Conservation (phyloP, 2,888 invertebrate genomes). For the Sinelater perroti region DNA sequence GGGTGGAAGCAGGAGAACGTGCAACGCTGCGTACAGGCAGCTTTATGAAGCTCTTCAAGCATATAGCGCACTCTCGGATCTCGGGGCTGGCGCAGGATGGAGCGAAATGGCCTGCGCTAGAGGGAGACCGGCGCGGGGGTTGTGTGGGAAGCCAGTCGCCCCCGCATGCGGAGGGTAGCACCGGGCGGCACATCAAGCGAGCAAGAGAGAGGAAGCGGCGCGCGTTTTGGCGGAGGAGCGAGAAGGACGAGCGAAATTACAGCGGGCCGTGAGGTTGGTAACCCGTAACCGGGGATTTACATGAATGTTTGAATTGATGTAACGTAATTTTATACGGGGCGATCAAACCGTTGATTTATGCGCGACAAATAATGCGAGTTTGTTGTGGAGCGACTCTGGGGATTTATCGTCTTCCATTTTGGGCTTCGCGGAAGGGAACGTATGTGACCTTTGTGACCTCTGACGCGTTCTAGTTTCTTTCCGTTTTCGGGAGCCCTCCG, state of each 20-base stretch:
- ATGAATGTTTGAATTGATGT: conserved; percentile 31
- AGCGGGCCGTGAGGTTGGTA: conserved; percentile 26
- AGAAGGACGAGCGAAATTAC: conserved; percentile 16
- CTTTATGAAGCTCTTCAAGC: background rate
- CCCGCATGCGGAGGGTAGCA: background rate
- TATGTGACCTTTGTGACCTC: too few relatives aligned
- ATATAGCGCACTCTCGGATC: background rate
- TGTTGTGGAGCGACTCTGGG: background rate
- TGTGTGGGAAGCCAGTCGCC: conserved; percentile 1
- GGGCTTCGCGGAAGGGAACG: too few relatives aligned
- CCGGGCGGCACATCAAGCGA: background rate
- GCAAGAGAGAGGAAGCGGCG: background rate
- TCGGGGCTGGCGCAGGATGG: too few relatives aligned
- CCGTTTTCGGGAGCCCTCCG: too few relatives aligned
- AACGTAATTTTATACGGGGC: conserved; percentile 33
- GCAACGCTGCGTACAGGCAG: background rate
- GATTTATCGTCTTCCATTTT: background rate
- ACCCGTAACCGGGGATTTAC: conserved; percentile 30
- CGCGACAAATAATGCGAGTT: conserved; percentile 10
- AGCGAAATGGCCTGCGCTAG: too few relatives aligned
- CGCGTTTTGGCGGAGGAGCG: background rate
- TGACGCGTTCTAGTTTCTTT: too few relatives aligned
- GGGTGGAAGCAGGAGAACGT: background rate
- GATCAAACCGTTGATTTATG: conserved; percentile 28
- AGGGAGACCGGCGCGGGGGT: background rate